phyloP scores from a whole-genome alignment of 2,797 vertebrate genomes.

The Pampus argenteus region DNA sequence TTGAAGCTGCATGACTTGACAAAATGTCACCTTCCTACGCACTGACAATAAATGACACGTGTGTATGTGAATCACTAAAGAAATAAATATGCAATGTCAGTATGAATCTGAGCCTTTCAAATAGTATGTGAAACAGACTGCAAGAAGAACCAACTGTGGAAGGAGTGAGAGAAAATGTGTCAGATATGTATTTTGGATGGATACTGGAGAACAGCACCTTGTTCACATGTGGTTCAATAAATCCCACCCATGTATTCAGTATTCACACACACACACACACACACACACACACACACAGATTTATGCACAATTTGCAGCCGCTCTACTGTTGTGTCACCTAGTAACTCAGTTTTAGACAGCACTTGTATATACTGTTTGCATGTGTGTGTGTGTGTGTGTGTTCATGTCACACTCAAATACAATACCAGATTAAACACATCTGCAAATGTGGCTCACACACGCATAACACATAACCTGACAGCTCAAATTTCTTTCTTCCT shows the following conservation, averaged over 20 bases:
- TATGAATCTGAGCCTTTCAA: conserved; percentile 27
- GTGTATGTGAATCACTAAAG: background rate
- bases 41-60: background rate
- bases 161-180: conserved; percentile 29
- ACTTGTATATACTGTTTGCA: background rate
- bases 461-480: background rate
- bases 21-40: background rate
- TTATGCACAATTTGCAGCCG: conserved; percentile 50
- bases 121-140: conserved; percentile 34
- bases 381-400: conserved; percentile 36
- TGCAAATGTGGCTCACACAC: conserved; percentile 1
- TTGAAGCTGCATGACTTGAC: background rate
- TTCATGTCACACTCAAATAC: conserved; percentile 44
- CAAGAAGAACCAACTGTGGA: background rate
- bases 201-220: conserved; percentile 42
- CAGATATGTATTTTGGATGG: conserved; percentile 19
- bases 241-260: conserved; percentile 35
- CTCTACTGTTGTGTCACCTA: conserved; percentile 44
- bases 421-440: conserved; percentile 48
- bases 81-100: background rate
- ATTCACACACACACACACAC: conserved; percentile 22
- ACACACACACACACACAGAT: conserved; percentile 32
- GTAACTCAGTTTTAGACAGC: conserved; percentile 35
- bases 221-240: conserved; percentile 54
- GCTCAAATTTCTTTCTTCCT: background rate